Evolutionary conservation across 2,797 vertebrate species (phyloP).

Genomic region (Ibycter americanus): DNA sequence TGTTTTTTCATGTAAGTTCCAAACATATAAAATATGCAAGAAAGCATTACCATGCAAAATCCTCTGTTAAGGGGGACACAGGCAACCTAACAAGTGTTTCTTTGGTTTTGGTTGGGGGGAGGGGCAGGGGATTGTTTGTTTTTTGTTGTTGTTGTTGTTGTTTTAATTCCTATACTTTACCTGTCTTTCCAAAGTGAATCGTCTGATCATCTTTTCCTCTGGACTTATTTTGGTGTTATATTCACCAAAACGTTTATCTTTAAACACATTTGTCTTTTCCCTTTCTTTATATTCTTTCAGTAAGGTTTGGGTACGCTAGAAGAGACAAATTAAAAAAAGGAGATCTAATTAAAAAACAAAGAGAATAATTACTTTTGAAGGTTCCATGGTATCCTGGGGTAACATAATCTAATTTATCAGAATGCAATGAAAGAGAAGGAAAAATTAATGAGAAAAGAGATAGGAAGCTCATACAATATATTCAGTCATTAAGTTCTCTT

Average conservation of each 20-base stretch:
- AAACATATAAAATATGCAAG: not conserved
- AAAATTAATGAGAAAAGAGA: not conserved
- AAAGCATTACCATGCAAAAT: not conserved
- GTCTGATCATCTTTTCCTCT: constrained; percentile 92
- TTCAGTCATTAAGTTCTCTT: not conserved
- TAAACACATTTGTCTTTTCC: constrained; percentile 85
- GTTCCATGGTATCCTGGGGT: not conserved
- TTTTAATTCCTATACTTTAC: constrained; percentile 62
- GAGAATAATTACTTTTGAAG: not conserved
- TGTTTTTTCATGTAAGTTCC: not conserved
- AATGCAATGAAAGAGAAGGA: not conserved
- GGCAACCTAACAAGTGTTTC: not conserved
- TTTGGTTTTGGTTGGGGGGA: not conserved
- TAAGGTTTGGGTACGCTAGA: constrained; percentile 91
- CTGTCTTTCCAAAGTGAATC: constrained; percentile 95
- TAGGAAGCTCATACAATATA: not conserved
- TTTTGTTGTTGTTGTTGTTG: not conserved
- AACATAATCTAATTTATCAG: not conserved
- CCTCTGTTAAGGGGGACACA: rapidly evolving
- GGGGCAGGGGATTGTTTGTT: too few relatives aligned
- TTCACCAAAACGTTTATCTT: constrained; percentile 91
- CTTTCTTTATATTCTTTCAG: constrained; percentile 91
- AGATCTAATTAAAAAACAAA: not conserved
- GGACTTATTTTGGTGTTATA: constrained; percentile 86
- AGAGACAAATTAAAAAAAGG: not conserved